Evolutionary conservation across 2,888 invertebrate genomes (phyloP).

Genomic region (Ethmia dodecea): DNA sequence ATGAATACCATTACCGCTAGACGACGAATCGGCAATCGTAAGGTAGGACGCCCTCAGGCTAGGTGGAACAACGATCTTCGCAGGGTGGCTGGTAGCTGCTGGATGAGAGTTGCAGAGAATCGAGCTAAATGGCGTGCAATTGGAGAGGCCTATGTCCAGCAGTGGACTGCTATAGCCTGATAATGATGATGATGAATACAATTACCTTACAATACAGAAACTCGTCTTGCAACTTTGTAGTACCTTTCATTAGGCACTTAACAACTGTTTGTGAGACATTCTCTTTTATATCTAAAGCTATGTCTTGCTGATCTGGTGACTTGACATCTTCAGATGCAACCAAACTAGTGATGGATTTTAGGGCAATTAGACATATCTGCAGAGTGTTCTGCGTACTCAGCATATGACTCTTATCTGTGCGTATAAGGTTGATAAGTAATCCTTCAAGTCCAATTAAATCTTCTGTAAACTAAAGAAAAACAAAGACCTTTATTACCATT

Average conservation of each 20-base stretch:
- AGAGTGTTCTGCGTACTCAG: constrained; percentile 34
- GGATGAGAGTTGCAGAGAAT: too few species aligned
- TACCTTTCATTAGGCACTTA: constrained; percentile 51
- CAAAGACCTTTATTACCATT: constrained; percentile 32
- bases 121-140: too few species aligned
- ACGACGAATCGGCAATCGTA: too few species aligned
- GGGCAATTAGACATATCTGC: constrained; percentile 46
- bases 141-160: too few species aligned
- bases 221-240: constrained; percentile 51
- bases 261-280: constrained; percentile 53
- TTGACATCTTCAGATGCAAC: constrained; percentile 42
- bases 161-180: too few species aligned
- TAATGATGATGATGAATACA: too few species aligned
- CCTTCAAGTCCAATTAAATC: constrained; percentile 55
- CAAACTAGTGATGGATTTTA: constrained; percentile 52
- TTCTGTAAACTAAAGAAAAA: constrained; percentile 41
- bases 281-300: constrained; percentile 40
- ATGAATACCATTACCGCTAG: too few species aligned
- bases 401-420: constrained; percentile 28
- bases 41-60: too few species aligned
- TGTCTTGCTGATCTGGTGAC: constrained; percentile 19
- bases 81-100: too few species aligned
- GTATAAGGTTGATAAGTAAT: constrained; percentile 44
- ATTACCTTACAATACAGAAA: constrained; percentile 70
- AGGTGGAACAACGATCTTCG: too few species aligned